Evolutionary conservation across 2,888 invertebrate genomes (phyloP), one percentile per base, ranked within the genome.

Genomic region (Molorchus minor): DNA sequence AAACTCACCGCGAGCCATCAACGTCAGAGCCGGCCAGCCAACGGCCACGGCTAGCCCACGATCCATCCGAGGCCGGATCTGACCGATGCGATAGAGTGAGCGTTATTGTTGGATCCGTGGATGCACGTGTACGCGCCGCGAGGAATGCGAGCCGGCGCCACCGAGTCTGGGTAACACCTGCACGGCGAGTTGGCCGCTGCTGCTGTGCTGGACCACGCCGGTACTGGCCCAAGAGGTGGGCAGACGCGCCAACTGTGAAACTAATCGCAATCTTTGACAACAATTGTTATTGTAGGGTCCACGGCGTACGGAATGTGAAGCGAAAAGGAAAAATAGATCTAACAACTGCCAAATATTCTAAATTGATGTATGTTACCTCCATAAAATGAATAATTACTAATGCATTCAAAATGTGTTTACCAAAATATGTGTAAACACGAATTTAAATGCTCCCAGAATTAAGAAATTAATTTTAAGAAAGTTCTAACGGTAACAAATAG

Each of bases 81-180:
- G 57, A 13, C 20, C n/a, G n/a, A n/a, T n/a, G n/a, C n/a, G 33
- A 3, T n/a, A n/a, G 33, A 35, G 20, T 3, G 30, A 10, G 45
- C 47, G 47, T 45, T 43, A 56, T 55, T 53, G 59, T 62, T 30
- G 62, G 44, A 53, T 57, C 45, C n/a, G 58, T 61, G 54, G 67
- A 66, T 78, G 77, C 77, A 77, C 77, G 84, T 84, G 84, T 82
- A 77, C 79, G 77, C 73, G 75, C 74, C 75, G 73, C 70, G 71
- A 75, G 84, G 85, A 86, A 86, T 86, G 85, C 80, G 82, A 82
- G 80, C 79, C 82, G 86, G 85, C 86, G 86, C 86, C 86, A 83
- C 76, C 81, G 77, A 85, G 86, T 86, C 86, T 86, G 82, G 76
- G 81, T 81, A 85, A 86, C 86, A 86, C 86, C 86, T 86, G 86